Evolutionary conservation across 2,888 invertebrate species (phyloP).

Genomic region (Lordiphosa fenestrarum): DNA sequence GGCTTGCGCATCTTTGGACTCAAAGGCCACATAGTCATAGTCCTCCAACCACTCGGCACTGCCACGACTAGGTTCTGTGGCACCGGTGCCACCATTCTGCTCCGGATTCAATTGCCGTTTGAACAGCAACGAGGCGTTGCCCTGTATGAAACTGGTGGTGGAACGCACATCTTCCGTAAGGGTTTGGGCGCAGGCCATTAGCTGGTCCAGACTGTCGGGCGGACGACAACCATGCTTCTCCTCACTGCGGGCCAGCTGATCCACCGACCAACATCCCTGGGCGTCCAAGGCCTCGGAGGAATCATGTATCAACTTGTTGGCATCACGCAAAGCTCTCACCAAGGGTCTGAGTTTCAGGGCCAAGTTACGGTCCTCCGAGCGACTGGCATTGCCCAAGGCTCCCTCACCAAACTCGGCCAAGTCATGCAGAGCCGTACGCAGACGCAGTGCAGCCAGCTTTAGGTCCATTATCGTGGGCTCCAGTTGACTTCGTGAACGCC

Average conservation of each 20-base stretch:
- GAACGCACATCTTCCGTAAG: conserved; percentile 94
- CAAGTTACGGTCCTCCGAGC: conserved; percentile 90
- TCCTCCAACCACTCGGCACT: conserved; percentile 87
- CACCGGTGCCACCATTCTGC: conserved; percentile 23
- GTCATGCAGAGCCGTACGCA: conserved; percentile 91
- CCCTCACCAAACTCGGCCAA: conserved; percentile 94
- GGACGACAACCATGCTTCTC: conserved; percentile 80
- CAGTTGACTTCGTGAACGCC: conserved; percentile 90
- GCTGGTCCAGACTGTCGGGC: conserved; percentile 92
- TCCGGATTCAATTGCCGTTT: conserved; percentile 81
- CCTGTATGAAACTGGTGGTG: conserved; percentile 94
- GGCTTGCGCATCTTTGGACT: conserved; percentile 87
- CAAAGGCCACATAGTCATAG: conserved; percentile 94
- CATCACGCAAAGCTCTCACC: conserved; percentile 89
- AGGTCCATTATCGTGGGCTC: conserved; percentile 91
- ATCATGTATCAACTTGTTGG: conserved; percentile 89
- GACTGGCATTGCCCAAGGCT: conserved; percentile 91
- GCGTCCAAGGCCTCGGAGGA: conserved; percentile 88
- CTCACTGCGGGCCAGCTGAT: conserved; percentile 82
- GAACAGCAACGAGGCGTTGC: conserved; percentile 89
- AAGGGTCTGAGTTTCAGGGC: conserved; percentile 88
- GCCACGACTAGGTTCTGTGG: conserved; percentile 32
- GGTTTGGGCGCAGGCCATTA: conserved; percentile 92
- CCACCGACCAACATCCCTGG: conserved; percentile 90
- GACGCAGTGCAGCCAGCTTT: conserved; percentile 88